These are phyloP conservation scores for Epirrhoe tristata DNA, from an alignment of 2,888 invertebrate species.

Conservation along the genomic window DNA sequence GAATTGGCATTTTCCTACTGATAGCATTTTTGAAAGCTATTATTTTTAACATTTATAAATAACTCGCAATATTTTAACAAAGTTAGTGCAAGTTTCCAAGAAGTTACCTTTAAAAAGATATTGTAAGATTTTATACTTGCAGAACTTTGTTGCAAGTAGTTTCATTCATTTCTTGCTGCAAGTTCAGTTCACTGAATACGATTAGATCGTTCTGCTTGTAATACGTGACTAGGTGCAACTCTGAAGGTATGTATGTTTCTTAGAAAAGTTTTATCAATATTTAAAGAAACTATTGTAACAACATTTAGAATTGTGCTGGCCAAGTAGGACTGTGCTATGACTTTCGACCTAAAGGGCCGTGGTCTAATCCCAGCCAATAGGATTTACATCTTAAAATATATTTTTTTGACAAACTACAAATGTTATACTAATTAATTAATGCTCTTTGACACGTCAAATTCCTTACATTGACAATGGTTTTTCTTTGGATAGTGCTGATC, in stretches of 20 bases:
- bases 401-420: too few species aligned
- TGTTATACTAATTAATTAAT: too few species aligned
- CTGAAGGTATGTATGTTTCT: neutral
- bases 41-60: neutral
- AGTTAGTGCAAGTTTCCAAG: constrained; percentile 2
- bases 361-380: too few species aligned
- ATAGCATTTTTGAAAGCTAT: neutral
- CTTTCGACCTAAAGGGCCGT: too few species aligned
- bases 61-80: constrained; percentile 1
- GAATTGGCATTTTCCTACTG: neutral
- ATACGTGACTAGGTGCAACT: neutral
- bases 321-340: too few species aligned
- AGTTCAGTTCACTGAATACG: constrained; percentile 1
- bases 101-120: constrained; percentile 16
- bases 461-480: too few species aligned
- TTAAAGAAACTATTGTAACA: neutral
- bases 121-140: constrained; percentile 11
- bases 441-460: too few species aligned
- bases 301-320: too few species aligned
- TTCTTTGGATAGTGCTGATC: too few species aligned
- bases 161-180: constrained; percentile 17
- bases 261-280: neutral
- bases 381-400: too few species aligned
- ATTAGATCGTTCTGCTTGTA: constrained; percentile 14
- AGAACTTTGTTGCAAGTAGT: constrained; percentile 11